Evolutionary conservation across 53 echinoderm and acorn worm species (phyloP).

Genomic region (Henricia sp.): DNA sequence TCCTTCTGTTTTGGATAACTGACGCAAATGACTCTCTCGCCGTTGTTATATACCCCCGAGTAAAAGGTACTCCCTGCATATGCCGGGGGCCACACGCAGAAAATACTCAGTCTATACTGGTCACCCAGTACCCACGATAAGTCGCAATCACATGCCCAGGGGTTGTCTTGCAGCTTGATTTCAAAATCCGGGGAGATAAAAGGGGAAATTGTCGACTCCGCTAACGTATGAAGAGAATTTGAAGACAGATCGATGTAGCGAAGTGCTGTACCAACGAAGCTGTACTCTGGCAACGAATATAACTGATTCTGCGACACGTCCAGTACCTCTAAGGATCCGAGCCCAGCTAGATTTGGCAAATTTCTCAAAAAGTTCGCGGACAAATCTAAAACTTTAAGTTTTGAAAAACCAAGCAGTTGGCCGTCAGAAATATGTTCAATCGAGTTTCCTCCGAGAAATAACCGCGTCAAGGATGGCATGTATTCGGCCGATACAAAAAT

Average conservation of each 20-base stretch:
- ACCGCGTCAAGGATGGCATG: not conserved
- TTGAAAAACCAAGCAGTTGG: not conserved
- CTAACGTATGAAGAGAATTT: conserved; percentile 15
- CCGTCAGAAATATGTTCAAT: not conserved
- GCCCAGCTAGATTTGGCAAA: conserved; percentile 18
- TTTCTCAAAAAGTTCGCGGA: conserved; percentile 26
- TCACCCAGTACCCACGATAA: not conserved
- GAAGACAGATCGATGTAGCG: not conserved
- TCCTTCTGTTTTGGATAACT: conserved; percentile 1
- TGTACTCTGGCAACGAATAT: not conserved
- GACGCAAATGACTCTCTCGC: conserved; percentile 23
- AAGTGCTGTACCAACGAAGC: conserved; percentile 32
- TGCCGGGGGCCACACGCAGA: conserved; percentile 19
- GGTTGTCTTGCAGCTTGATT: conserved; percentile 1
- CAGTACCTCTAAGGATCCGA: conserved; percentile 4
- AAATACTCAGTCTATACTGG: not conserved
- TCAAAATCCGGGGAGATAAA: conserved; percentile 3
- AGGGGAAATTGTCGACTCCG: not conserved
- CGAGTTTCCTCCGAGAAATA: conserved; percentile 12
- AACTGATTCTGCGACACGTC: conserved; percentile 26
- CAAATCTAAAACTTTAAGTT: conserved; percentile 26
- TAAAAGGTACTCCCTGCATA: not conserved
- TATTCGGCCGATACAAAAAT: not conserved
- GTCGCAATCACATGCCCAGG: conserved; percentile 37
- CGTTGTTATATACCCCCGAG: too few relatives aligned